These are phyloP conservation scores for Dryococelus australis DNA, from an alignment of 2,888 invertebrate genomes.

Conservation along the genomic window DNA sequence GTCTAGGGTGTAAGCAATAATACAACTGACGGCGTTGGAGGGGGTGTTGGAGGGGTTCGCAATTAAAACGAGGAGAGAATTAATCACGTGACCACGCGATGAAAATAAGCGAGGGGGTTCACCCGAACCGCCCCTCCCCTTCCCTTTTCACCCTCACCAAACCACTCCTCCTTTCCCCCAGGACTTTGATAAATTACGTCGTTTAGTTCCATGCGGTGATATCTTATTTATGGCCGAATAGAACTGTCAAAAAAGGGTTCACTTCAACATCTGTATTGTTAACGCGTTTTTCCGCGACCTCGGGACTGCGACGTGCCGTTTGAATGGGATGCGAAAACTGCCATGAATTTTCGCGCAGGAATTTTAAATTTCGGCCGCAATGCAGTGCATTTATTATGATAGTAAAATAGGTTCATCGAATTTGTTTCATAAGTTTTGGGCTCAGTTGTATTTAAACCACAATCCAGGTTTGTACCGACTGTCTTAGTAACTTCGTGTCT, in stretches of 20 bases:
- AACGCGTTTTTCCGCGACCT: background rate
- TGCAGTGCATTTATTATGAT: no score
- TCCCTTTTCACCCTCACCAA: no score
- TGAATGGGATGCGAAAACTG: background rate
- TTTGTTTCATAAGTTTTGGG: no score
- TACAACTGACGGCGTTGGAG: background rate
- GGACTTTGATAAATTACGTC: slow-evolving; percentile 16
- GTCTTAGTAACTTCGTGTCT: no score
- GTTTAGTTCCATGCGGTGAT: background rate
- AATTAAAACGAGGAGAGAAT: slow-evolving; percentile 16
- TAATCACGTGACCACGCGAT: background rate
- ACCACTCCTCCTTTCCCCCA: background rate
- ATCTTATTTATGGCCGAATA: background rate
- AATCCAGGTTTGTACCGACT: no score
- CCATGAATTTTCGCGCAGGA: background rate
- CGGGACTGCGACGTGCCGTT: background rate
- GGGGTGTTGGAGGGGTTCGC: background rate
- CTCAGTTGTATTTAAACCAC: no score
- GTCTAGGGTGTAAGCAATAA: background rate
- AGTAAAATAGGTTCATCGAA: no score
- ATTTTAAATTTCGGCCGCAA: background rate
- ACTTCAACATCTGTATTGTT: background rate
- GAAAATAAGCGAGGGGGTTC: background rate
- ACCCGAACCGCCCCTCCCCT: background rate
- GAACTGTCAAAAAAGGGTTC: slow-evolving; percentile 4